Base-by-base conservation (phyloP, 2,888 invertebrate genomes). In the Ennomos erosarius region DNA sequence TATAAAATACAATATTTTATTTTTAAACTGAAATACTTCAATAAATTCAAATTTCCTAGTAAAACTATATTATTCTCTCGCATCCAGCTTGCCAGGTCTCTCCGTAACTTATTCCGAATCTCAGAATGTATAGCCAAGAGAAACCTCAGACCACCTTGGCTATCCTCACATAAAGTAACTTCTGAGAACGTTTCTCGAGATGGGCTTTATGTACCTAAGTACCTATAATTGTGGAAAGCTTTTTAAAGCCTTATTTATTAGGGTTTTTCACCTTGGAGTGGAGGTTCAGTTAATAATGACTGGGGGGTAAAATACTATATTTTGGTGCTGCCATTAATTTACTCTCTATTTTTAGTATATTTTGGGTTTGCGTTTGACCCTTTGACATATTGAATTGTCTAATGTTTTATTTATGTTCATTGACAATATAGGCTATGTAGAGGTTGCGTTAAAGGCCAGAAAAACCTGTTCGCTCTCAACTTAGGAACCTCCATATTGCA, bases 161-260 rank as follows among this genome's bases (percentile, higher is more conserved):
- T 48, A 44, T 45, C 44, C 40, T 45, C 12, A 49, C 49, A 49
- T 54, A 49, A 59, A 54, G 39, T 43, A 50, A 38, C 40, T 51
- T 44, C 40, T 11, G 13, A 43, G 38, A 50, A 46, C 56, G 49
- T 44, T 56, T 44, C 53, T 47, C 16, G 1, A 16, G 16, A 9
- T 37, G 13, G 49, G 34, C 44, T 55, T 48, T 37, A 47, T 48
- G 44, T 55, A 55, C 39, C 55, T 37, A 26, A 6, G 26, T 6
- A 48, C 50, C 50, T 50, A 45, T 56, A 45, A 56, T 45, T 50
- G 35, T 50, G 39, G 37, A 40, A 36, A 55, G 44, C 55, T 50
- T 57, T 49, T 57, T 51, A 51, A 57, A 46, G 46, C 57, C 37
- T 46, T 51, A 57, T 57, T 51, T 57, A 57, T 57, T 34, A 57